Evolutionary conservation across 2,888 invertebrate genomes (phyloP).

Genomic region (Caenorhabditis plicata): DNA sequence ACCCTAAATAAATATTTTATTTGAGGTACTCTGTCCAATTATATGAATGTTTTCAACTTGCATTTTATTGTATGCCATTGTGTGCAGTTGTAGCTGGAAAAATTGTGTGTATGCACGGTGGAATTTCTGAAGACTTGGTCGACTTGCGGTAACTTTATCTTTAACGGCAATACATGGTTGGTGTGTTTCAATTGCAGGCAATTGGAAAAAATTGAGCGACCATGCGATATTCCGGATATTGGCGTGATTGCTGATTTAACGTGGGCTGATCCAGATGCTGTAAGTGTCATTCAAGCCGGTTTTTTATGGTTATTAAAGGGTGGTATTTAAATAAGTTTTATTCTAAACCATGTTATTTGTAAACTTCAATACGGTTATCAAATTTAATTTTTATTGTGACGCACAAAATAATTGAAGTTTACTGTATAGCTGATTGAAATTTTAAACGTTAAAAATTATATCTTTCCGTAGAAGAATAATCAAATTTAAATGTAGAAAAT

Average conservation of each 20-base stretch:
- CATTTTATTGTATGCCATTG: constrained; percentile 93
- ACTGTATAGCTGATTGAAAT: no score
- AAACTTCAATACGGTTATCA: no score
- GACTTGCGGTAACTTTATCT: constrained; percentile 25
- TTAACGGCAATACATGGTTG: not conserved
- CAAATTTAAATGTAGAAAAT: no score
- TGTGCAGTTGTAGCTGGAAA: constrained; percentile 88
- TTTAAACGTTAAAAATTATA: no score
- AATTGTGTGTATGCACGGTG: constrained; percentile 78
- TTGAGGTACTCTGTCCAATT: constrained; percentile 41
- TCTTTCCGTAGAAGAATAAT: no score
- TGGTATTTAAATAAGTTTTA: not conserved
- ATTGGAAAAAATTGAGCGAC: constrained; percentile 70
- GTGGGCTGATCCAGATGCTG: constrained; percentile 51
- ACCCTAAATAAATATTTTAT: no score
- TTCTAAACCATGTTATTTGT: no score
- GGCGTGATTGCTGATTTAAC: constrained; percentile 69
- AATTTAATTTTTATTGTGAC: no score
- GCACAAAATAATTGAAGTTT: no score
- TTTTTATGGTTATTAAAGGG: no score
- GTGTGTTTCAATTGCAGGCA: constrained; percentile 56
- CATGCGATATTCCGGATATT: constrained; percentile 71
- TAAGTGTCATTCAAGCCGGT: no score
- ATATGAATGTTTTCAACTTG: constrained; percentile 50
- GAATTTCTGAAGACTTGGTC: constrained; percentile 67